Percentiles rank a stretch among this genome's conserved stretches.
Evolutionary conservation across 2,888 invertebrate genomes (phyloP).

Genomic region (Leptarthrus brevirostris): DNA sequence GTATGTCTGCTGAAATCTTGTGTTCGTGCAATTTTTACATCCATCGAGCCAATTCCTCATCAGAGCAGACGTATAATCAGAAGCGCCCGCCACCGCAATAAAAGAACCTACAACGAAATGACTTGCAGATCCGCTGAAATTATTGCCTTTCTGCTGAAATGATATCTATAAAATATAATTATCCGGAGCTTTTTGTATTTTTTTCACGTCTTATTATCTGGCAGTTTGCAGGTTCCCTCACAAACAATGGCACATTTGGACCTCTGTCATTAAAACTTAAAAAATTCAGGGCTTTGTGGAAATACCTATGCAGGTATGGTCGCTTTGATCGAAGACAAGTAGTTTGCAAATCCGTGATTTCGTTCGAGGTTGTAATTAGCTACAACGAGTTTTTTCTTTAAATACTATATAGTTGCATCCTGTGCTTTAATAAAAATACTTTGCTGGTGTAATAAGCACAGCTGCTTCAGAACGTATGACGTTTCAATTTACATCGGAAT

Average conservation of each 20-base stretch:
- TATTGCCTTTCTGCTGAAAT: neutral
- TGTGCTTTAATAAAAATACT: no score
- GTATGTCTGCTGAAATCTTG: neutral
- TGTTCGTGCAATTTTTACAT: neutral
- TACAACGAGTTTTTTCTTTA: no score
- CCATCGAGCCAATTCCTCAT: neutral
- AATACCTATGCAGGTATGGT: no score
- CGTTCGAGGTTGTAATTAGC: no score
- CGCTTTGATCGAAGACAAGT: no score
- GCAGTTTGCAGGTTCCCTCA: neutral
- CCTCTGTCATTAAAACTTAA: neutral
- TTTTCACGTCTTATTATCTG: neutral
- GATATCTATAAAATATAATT: slow-evolving; percentile 3
- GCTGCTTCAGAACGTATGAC: no score
- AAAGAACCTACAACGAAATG: neutral
- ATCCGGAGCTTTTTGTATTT: neutral
- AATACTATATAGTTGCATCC: no score
- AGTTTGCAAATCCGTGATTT: no score
- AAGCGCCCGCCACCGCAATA: slow-evolving; percentile 3
- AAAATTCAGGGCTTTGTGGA: no score
- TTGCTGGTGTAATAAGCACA: no score
- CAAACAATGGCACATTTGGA: neutral
- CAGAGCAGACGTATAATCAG: slow-evolving; percentile 1
- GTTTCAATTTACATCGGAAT: no score
- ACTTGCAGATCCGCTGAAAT: neutral